These are phyloP conservation scores for Ameiurus melas DNA, from an alignment of 2,113 vertebrate genomes.

Conservation along the genomic window DNA sequence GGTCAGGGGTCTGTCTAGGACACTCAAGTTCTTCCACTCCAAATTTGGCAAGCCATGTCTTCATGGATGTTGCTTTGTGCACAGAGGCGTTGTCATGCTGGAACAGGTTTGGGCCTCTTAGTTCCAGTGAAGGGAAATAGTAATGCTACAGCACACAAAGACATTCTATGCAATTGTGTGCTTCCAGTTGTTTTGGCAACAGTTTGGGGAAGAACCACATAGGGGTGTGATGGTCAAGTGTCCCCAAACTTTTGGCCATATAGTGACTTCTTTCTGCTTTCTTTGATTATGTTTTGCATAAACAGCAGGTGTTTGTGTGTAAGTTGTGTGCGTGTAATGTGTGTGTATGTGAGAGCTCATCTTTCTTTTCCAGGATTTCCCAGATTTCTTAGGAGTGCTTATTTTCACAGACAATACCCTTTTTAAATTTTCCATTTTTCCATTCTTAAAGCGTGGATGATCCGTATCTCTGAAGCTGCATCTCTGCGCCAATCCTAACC, in stretches of 20 bases:
- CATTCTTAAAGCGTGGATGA: neutral
- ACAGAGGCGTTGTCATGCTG: neutral
- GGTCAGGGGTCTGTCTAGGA: too few relatives aligned
- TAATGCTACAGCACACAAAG: neutral
- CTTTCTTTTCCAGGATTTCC: neutral
- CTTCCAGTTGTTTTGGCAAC: neutral
- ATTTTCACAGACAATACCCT: neutral
- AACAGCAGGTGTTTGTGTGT: neutral
- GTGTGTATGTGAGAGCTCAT: neutral
- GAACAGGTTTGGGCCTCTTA: neutral
- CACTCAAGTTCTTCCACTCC: too few relatives aligned
- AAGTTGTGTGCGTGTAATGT: neutral
- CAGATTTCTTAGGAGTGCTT: neutral
- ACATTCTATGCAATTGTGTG: neutral
- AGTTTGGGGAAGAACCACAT: too few relatives aligned
- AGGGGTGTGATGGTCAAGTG: too few relatives aligned
- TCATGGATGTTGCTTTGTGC: neutral
- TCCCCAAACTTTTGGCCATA: neutral
- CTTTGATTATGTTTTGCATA: neutral
- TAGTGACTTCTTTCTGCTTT: neutral
- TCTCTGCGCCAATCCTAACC: slow-evolving; percentile 32
- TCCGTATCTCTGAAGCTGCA: slow-evolving; percentile 14
- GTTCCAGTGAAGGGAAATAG: neutral
- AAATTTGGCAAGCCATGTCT: neutral
- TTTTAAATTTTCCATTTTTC: neutral